Conservation (phyloP, 2,888 invertebrate species). For the Rotaria macrura region DNA sequence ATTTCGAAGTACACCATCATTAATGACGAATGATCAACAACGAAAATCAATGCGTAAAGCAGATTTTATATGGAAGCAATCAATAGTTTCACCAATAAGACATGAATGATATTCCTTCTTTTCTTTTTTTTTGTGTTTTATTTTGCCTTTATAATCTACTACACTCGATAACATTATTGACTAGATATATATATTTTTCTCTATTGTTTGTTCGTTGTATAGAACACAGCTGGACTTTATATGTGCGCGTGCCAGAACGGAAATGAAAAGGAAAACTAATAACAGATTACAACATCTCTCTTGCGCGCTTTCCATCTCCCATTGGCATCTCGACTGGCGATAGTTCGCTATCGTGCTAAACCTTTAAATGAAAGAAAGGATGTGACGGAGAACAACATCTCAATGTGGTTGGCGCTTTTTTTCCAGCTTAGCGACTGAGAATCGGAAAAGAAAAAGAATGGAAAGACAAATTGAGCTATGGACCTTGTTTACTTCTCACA, state of each 20-base stretch:
- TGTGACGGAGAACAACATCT: neutral
- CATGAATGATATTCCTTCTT: no score
- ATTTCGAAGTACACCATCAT: neutral
- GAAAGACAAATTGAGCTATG: neutral
- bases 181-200: neutral
- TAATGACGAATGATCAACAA: neutral
- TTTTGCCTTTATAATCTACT: neutral
- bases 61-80: neutral
- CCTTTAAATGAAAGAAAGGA: neutral
- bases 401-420: neutral
- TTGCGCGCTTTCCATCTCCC: neutral
- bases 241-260: neutral
- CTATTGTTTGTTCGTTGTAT: neutral
- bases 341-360: slow-evolving; percentile 1
- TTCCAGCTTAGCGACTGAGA: neutral
- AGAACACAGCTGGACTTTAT: neutral
- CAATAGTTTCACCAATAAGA: neutral
- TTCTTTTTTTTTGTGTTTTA: neutral
- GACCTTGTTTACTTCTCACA: neutral
- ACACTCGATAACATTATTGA: neutral
- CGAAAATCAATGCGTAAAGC: neutral
- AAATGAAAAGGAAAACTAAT: neutral
- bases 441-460: neutral
- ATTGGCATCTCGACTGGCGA: neutral
- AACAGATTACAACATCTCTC: neutral